Percentiles rank a stretch among this genome's conserved stretches.
Evolutionary conservation across 2,113 vertebrate species (phyloP).

Genomic region (Pitta sordida): DNA sequence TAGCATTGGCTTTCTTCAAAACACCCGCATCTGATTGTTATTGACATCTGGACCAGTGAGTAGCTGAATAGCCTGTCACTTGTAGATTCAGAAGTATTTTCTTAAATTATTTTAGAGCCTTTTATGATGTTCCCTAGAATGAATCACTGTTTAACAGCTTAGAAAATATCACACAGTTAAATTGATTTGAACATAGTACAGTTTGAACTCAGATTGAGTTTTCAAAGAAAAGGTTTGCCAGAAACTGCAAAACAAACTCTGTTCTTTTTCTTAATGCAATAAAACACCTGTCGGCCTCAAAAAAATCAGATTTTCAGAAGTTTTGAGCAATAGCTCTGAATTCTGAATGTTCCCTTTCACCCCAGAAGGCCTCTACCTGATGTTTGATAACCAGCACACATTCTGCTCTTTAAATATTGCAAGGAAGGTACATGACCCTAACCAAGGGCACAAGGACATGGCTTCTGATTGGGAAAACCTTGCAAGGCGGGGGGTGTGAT

Average conservation of each 20-base stretch:
- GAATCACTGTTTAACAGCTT: slow-evolving; percentile 1
- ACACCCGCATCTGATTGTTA: background rate
- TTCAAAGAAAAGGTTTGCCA: background rate
- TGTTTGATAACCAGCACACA: background rate
- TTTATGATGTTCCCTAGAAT: background rate
- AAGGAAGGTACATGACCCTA: background rate
- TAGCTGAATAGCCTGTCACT: background rate
- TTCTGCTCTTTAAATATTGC: background rate
- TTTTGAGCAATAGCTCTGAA: background rate
- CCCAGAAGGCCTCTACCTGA: background rate
- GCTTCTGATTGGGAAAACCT: background rate
- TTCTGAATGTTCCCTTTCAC: background rate
- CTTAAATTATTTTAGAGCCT: background rate
- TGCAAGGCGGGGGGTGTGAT: background rate
- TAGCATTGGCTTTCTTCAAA: background rate
- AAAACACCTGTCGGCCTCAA: background rate
- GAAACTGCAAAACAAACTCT: background rate
- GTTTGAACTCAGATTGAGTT: background rate
- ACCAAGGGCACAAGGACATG: background rate
- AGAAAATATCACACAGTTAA: background rate
- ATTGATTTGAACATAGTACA: background rate
- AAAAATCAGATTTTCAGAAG: background rate
- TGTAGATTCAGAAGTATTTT: background rate
- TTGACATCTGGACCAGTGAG: background rate
- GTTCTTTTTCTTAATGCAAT: background rate